Base-by-base conservation (phyloP, 2,113 vertebrate genomes). In the Leptodactylus fuscus region DNA sequence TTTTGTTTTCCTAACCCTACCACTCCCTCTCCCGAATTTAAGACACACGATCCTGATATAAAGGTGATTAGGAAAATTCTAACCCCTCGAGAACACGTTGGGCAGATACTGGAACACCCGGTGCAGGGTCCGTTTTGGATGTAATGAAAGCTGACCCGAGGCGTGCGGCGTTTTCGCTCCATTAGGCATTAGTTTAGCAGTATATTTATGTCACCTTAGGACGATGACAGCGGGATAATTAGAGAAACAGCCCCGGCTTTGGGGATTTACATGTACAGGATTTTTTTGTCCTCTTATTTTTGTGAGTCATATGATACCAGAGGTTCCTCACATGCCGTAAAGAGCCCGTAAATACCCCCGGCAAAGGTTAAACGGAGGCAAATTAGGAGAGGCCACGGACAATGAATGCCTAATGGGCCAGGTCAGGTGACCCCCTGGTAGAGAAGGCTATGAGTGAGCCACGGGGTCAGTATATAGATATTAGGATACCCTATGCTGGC, bases 141-240 rank as follows among this genome's bases (percentile, higher is more conserved):
- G 65, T 22, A 10, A 69, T 22, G 18, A 38, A 18, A 67, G 13
- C 62, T 4, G 34, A 36, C 6, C 65, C 34, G 24, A 1, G 15
- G 15, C 27, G 34, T 69, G 15, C 8, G 65, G 15, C 8, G 65
- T 36, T 22, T 69, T 11, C 3, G 29, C 32, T 22, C 11, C 53
- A 60, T 58, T 78, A 24, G 53, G 51, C 32, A 58, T 34, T 58
- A 22, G 58, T 55, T 78, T 79, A 44, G 34, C n/a, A 18, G 32
- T 44, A 27, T 41, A 80, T 80, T 60, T 62, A 41, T 15, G 36
- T 60, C 34, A 34, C 32, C 34, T 60, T 62, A 18, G 55, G 41
- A 41, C 12, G 53, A 60, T 79, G 76, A 79, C 76, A 60, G 76
- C 34, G 38, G 46, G 76, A 62, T 80, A 80, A 80, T 80, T 58